Base-by-base conservation (phyloP, 2,113 vertebrate genomes). In the Canis aureus region DNA sequence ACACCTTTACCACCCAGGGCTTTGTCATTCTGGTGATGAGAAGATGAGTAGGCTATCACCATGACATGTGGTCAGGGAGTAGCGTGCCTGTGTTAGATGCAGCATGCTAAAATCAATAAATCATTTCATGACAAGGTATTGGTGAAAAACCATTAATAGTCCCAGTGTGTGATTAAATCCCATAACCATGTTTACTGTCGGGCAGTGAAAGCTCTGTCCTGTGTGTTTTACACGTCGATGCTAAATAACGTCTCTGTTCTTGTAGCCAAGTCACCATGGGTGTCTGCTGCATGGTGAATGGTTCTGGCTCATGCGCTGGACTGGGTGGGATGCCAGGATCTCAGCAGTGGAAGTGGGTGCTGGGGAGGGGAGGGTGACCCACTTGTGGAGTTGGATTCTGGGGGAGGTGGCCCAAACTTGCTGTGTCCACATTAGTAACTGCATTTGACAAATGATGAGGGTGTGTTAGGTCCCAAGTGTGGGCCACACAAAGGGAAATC, bases 111-210 rank as follows among this genome's bases (percentile, higher is more conserved):
- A 76, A 83, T 89, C 79, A 81, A 27, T 78, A 95, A 94, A 16
- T 62, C 35, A 17, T 78, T 85, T 94, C 67, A 91, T 27, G 51
- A 76, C 0, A 66, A 94, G 69, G 76, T 79, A 82, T 35, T 57
- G 95, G 43, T 89, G 38, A 0, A 0, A 97, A 95, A 90, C 91
- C 92, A 84, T 98, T 94, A 81, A 66, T 74, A 80, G 93, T 90
- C 95, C 69, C n/a, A 57, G 66, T 88, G 49, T 59, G 11, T 83
- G 86, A 78, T 96, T 92, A 78, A 94, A 57, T 11, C 29, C 51
- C 88, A 57, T 78, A 97, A 74, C 62, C 86, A 84, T 53, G 79
- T 94, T 96, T 96, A 69, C 35, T 82, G 62, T 66, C 0, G 0
- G 49, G 74, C 15, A 11, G 86, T 38, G 5, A 80, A 89, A 82